A percentile compares a stretch with the other conserved stretches of the same genome.
Conservation (phyloP, 2,113 vertebrate species). For the Lepidothrix coronata region DNA sequence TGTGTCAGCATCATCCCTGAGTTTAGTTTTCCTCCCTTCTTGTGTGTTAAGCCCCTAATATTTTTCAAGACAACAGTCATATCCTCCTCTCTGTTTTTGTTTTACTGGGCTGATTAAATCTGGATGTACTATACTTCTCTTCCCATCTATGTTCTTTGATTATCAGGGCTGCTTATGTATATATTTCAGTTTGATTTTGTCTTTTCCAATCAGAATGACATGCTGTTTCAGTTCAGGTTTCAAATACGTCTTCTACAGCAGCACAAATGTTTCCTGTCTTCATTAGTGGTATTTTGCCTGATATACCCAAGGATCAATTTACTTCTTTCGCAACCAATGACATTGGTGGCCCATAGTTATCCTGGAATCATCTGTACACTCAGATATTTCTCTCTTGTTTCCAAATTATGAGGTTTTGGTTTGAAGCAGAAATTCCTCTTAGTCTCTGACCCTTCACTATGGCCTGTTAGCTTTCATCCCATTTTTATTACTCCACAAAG, state of each 20-base stretch:
- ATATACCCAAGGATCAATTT: constrained; percentile 15
- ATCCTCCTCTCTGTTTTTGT: background rate
- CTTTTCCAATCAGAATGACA: background rate
- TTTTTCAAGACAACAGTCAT: background rate
- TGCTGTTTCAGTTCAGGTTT: background rate
- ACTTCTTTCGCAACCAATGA: constrained; percentile 6
- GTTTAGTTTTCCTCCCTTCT: background rate
- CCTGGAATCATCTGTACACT: background rate
- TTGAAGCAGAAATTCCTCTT: constrained; percentile 12
- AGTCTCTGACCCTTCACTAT: background rate
- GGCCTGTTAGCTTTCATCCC: background rate
- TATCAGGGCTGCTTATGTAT: background rate
- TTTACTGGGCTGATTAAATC: background rate
- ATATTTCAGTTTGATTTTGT: background rate
- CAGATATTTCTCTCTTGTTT: constrained; percentile 13
- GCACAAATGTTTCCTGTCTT: background rate
- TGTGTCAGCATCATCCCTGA: background rate
- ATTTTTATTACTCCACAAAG: background rate
- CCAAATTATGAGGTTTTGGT: background rate
- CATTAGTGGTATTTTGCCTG: background rate
- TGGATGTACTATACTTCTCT: background rate
- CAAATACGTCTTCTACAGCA: background rate
- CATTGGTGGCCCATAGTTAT: background rate
- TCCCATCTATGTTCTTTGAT: background rate
- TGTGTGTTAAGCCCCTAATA: background rate